A percentile compares a stretch with the other conserved stretches of the same genome.
phyloP scores from a whole-genome alignment of 2,797 vertebrate species.

The Argya squamiceps region DNA sequence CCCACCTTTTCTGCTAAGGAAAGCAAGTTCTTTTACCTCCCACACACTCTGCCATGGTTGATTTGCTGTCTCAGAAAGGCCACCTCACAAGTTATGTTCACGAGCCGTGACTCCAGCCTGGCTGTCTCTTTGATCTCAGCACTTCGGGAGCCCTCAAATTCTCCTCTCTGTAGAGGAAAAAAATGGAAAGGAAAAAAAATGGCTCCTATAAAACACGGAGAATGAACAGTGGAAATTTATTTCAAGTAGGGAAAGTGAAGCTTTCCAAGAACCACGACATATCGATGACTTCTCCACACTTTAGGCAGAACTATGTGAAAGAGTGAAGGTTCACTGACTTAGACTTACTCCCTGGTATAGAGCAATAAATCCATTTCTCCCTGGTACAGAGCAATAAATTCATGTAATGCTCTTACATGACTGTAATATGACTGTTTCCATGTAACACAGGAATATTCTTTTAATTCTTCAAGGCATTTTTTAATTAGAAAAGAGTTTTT shows the following conservation, averaged over 20 bases:
- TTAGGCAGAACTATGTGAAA: neutral
- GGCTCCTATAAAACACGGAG: neutral
- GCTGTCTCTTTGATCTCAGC: conserved; percentile 68
- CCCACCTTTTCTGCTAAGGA: conserved; percentile 74
- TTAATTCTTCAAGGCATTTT: neutral
- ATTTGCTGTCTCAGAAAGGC: conserved; percentile 79
- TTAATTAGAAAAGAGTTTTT: neutral
- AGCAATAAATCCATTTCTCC: neutral
- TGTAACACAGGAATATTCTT: neutral
- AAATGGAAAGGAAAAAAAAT: neutral
- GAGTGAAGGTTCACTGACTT: neutral
- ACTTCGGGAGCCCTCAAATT: conserved; percentile 72
- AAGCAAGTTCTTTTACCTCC: conserved; percentile 72
- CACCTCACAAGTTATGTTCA: conserved; percentile 56
- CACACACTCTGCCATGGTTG: conserved; percentile 29
- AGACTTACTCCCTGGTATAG: neutral
- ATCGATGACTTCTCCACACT: neutral
- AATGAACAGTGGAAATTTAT: neutral
- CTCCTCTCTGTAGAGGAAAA: conserved; percentile 70
- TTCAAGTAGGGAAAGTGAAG: neutral
- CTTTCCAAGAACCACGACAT: neutral
- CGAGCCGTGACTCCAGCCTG: conserved; percentile 72
- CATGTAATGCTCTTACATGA: neutral
- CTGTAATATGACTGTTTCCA: neutral
- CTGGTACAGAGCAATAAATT: neutral